These are phyloP conservation scores for Hyles vespertilio DNA, from an alignment of 1,140 invertebrate genomes.

Conservation along the genomic window DNA sequence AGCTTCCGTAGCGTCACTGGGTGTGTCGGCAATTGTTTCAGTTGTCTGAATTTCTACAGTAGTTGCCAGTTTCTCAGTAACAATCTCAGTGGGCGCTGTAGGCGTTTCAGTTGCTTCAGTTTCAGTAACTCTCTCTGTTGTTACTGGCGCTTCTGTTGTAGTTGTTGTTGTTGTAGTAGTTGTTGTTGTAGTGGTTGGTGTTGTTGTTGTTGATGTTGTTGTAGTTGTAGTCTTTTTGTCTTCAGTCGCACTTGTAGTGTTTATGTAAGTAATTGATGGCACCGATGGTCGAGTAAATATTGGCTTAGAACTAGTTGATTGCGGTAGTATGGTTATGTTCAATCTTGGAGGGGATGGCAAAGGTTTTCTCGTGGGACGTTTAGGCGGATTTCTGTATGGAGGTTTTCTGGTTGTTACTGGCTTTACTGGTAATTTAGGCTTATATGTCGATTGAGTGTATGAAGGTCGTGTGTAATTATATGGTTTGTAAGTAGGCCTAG, in stretches of 20 bases:
- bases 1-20: conserved; percentile 24
- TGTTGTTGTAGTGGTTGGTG: conserved; percentile 26
- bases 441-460: conserved; percentile 37
- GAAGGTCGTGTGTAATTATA: conserved; percentile 49
- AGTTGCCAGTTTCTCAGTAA: conserved; percentile 20
- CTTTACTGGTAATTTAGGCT: conserved; percentile 55
- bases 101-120: conserved; percentile 17
- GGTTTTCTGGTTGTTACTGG: conserved; percentile 56
- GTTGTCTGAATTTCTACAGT: too few species aligned
- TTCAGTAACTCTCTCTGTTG: conserved; percentile 27
- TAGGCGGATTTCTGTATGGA: conserved; percentile 49
- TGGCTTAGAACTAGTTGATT: conserved; percentile 61
- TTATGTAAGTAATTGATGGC: conserved; percentile 67
- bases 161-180: conserved; percentile 16
- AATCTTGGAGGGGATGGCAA: conserved; percentile 64
- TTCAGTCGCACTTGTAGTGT: conserved; percentile 49
- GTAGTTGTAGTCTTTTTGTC: conserved; percentile 27
- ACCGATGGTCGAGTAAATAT: conserved; percentile 54
- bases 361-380: conserved; percentile 62
- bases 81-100: conserved; percentile 7
- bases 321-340: conserved; percentile 77
- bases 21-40: conserved; percentile 7
- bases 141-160: conserved; percentile 21
- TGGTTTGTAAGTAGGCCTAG: conserved; percentile 52
- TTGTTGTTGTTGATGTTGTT: conserved; percentile 25